These are phyloP conservation scores for Chrysolina oricalcia DNA, from an alignment of 2,888 invertebrate species.

Conservation along the genomic window DNA sequence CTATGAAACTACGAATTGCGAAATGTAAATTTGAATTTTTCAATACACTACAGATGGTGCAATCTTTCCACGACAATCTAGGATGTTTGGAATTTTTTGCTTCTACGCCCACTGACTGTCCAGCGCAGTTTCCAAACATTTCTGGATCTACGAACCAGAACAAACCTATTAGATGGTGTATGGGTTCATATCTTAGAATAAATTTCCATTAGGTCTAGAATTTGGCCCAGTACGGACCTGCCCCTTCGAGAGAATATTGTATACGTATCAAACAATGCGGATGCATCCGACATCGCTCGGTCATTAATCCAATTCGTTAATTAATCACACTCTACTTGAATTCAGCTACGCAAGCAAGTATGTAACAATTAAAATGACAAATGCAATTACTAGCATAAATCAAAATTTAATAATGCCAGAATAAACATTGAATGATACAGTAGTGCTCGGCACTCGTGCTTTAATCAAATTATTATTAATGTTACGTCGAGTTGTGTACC, in stretches of 20 bases:
- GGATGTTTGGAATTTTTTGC: no score
- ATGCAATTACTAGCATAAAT: slow-evolving; percentile 68
- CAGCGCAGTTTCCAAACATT: no score
- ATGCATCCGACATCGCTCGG: slow-evolving; percentile 56
- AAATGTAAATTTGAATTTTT: no score
- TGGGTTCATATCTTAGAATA: no score
- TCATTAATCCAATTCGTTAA: slow-evolving; percentile 67
- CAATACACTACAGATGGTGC: no score
- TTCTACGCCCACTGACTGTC: no score
- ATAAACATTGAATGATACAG: slow-evolving; percentile 64
- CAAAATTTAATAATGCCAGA: slow-evolving; percentile 66
- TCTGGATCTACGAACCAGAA: no score
- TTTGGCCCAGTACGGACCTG: background rate
- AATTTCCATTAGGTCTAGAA: no score
- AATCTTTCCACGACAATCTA: no score
- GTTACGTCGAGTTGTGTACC: slow-evolving; percentile 5
- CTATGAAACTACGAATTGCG: no score
- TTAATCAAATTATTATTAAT: slow-evolving; percentile 27
- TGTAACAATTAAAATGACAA: slow-evolving; percentile 69
- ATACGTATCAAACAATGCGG: slow-evolving; percentile 54
- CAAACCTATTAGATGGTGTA: no score
- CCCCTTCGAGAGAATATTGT: slow-evolving; percentile 32
- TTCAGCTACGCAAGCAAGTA: slow-evolving; percentile 65
- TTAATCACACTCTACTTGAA: slow-evolving; percentile 67
- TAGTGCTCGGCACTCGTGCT: slow-evolving; percentile 29